Evolutionary conservation across 2,888 invertebrate genomes (phyloP).

Genomic region (Pheosia gnoma): DNA sequence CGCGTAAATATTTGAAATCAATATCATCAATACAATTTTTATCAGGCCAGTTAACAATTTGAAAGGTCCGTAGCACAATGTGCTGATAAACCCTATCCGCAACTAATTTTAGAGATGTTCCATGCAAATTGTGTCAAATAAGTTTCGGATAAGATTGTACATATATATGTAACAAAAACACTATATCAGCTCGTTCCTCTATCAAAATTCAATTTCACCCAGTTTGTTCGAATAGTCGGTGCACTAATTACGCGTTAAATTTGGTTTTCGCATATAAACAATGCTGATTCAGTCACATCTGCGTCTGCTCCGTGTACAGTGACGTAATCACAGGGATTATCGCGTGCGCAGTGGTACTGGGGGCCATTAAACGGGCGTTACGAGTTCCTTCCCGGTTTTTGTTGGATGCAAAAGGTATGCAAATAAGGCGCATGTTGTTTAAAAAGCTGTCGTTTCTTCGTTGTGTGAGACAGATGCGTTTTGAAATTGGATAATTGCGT

Average conservation of each 20-base stretch:
- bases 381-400: constrained; percentile 66
- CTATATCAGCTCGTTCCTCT: too few species aligned
- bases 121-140: too few species aligned
- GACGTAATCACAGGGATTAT: constrained; percentile 75
- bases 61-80: too few species aligned
- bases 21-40: too few species aligned
- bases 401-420: constrained; percentile 32
- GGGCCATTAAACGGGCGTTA: constrained; percentile 74
- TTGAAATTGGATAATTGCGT: not conserved
- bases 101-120: too few species aligned
- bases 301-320: constrained; percentile 68
- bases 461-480: not conserved
- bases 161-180: too few species aligned
- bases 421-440: not conserved
- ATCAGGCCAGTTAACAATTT: too few species aligned
- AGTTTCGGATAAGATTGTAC: too few species aligned
- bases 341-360: constrained; percentile 54
- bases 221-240: not conserved
- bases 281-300: constrained; percentile 73
- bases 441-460: not conserved
- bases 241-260: constrained; percentile 48
- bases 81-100: too few species aligned
- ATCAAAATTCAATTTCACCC: too few species aligned
- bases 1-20: too few species aligned
- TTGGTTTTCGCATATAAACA: constrained; percentile 57